Conservation (phyloP, 2,113 vertebrate species). For the Buteo buteo region DNA sequence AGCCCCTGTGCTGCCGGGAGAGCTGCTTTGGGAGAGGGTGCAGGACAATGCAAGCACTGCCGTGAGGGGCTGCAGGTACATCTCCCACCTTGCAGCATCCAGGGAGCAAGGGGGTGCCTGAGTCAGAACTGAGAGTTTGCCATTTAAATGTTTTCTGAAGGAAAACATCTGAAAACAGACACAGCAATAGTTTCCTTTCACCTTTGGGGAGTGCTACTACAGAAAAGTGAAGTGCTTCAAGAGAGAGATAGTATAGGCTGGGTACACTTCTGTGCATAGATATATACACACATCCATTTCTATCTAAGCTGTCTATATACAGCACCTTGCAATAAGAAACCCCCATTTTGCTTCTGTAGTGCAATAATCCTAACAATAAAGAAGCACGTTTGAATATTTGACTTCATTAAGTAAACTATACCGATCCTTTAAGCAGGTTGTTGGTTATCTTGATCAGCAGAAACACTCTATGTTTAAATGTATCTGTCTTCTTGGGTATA, state of each 20-base stretch:
- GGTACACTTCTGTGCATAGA: neutral
- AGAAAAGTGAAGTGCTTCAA: neutral
- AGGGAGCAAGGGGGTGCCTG: neutral
- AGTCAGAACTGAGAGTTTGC: neutral
- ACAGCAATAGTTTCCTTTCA: neutral
- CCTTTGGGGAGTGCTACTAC: neutral
- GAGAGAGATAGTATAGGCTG: neutral
- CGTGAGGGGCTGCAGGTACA: neutral
- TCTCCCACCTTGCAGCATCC: neutral
- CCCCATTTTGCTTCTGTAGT: neutral
- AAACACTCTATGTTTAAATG: neutral
- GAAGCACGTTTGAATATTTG: neutral
- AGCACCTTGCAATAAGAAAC: neutral
- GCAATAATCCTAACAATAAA: neutral
- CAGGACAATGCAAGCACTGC: neutral
- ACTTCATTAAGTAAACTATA: neutral
- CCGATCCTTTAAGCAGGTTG: neutral
- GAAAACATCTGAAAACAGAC: neutral
- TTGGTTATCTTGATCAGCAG: neutral
- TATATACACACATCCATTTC: neutral
- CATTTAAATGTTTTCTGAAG: neutral
- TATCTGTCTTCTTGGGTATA: neutral
- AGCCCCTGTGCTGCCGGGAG: neutral
- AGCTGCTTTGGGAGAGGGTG: neutral
- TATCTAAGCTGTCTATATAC: neutral